Conservation (phyloP, 2,888 invertebrate species). For the Beris morrisii region DNA sequence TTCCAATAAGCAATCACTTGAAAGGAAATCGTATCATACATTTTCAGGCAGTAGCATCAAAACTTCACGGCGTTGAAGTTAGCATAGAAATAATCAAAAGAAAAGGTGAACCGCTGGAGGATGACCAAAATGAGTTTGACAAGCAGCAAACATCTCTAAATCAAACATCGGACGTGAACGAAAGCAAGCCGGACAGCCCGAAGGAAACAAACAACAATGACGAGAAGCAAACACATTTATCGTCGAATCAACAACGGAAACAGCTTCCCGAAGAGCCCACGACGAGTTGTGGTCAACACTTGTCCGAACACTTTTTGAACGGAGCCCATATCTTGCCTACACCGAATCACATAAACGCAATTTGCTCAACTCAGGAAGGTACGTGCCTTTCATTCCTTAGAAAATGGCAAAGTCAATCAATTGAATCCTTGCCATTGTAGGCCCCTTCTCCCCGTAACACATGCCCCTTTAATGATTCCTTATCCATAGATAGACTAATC, state of each 20-base stretch:
- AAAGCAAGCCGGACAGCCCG: background rate
- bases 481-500: too few relatives aligned
- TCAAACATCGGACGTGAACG: constrained; percentile 12
- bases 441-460: too few relatives aligned
- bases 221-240: constrained; percentile 28
- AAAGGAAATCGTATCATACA: background rate
- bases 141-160: background rate
- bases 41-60: constrained; percentile 84
- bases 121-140: constrained; percentile 44
- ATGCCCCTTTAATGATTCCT: too few relatives aligned
- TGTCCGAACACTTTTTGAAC: constrained; percentile 29
- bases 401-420: background rate
- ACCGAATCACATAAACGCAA: constrained; percentile 34
- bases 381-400: constrained; percentile 10
- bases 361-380: constrained; percentile 42
- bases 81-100: constrained; percentile 87
- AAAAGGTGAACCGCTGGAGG: constrained; percentile 67
- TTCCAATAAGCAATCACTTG: too few relatives aligned
- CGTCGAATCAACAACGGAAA: constrained; percentile 24
- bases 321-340: constrained; percentile 11
- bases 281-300: constrained; percentile 31
- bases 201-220: constrained; percentile 45
- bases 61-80: constrained; percentile 89
- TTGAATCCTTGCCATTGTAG: background rate
- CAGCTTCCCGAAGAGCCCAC: constrained; percentile 8